Evolutionary conservation across 2,888 invertebrate species (phyloP), one percentile per base, ranked within the genome.

Genomic region (Monopis laevigella): DNA sequence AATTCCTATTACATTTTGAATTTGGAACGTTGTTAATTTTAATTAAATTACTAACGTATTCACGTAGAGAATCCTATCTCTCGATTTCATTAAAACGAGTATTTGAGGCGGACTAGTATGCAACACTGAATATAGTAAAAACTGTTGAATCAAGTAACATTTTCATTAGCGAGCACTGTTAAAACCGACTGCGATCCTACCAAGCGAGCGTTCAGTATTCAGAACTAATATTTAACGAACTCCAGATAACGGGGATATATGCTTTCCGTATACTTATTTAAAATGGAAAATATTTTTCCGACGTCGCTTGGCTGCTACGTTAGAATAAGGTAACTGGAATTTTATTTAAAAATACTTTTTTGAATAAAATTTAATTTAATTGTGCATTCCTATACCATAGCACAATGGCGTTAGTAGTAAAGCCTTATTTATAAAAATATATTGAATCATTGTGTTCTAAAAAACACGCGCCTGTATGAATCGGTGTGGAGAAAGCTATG

Each of bases 201-300:
- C 18, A 34, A 36, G 36, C 38, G 38, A 42, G 21, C 51, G 50
- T 53, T 60, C 56, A 59, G 58, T 58, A 59, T 62, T 64, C 66
- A 58, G 57, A 54, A 62, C 72, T 68, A 70, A 73, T 75, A 74
- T 77, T 74, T 75, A 75, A 73, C 73, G 59, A 70, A 67, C 68
- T 60, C 55, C 52, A 73, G 75, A 75, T 77, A 77, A 74, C 68
- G 65, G 54, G 62, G 70, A 75, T 75, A 73, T 75, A 75, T 74
- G 67, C 59, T 67, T 66, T 62, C 62, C 62, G 59, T 60, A 56
- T 59, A 68, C 67, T 66, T 74, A 74, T 74, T 77, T 75, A 66
- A 77, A 75, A 77, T 74, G 71, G 73, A 71, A 73, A 75, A 74
- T 72, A 69, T 75, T 75, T 73, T 73, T 69, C 67, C 67, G 59